Evolutionary conservation across 2,113 vertebrate species (phyloP), one percentile per base, ranked within the genome.

Genomic region (Chaetodon trifascialis): DNA sequence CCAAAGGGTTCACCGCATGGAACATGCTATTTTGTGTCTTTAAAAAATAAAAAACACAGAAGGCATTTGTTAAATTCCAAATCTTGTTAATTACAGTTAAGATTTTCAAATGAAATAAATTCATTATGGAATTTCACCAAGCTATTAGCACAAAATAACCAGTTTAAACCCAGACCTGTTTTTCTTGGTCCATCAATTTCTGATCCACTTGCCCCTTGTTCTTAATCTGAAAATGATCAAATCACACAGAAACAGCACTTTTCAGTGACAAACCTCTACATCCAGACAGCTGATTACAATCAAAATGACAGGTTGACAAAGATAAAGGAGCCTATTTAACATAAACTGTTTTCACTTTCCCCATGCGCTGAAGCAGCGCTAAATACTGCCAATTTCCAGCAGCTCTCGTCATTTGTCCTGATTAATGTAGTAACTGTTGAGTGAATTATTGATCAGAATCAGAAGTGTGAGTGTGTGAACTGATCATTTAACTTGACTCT

Each of bases 21-120:
- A 97, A 97, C 75, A 97, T 95, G 65, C 94, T 91, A 60, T 97
- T 95, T 80, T 96, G 97, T 88, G 94, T 95, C 97, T 98, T 91
- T 6, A 63, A 89, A 62, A 4, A 84, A 93, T 59, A 21, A 73
- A 84, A 60, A 60, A 38, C 40, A 78, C 11, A 82, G 14, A 25
- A 36, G 4, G 6, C 0, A 15, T 46, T 55, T 0, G 1, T 68
- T 69, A 59, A 38, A 62, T 63, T 25, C 0, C 5, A 0, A 69
- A 10, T 14, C 16, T n/a, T 51, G 0, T 78, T 38, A 56, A 68
- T 56, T 30, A 56, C 5, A 6, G 3, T 42, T 19, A 5, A 79
- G 23, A 17, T 15, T 60, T 66, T 68, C 17, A 17, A 66, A 71
- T 14, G 40, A 49, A 62, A 60, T 23, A n/a, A 69, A 62, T 11